Evolutionary conservation across 2,113 vertebrate species (phyloP).

Genomic region (Limnothrissa miodon): DNA sequence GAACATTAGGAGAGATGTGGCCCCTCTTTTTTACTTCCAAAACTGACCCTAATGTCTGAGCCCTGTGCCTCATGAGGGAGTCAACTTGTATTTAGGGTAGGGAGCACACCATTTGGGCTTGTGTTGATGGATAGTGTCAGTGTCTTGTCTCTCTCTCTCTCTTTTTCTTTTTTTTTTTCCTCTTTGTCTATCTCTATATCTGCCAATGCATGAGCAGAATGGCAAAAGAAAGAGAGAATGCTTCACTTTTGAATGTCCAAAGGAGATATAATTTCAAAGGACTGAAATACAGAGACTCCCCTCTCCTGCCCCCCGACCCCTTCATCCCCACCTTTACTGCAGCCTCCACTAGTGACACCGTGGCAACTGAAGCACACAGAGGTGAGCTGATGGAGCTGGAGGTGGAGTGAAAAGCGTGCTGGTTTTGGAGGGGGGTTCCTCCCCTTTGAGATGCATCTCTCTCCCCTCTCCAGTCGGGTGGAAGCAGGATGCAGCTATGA

Average conservation of each 20-base stretch:
- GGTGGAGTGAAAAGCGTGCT: background rate
- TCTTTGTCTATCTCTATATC: background rate
- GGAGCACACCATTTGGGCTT: background rate
- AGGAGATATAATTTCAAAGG: background rate
- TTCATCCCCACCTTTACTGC: background rate
- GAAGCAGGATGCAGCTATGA: background rate
- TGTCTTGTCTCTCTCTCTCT: background rate
- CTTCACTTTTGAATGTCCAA: background rate
- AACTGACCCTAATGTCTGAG: background rate
- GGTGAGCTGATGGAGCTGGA: background rate
- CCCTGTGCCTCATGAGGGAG: background rate
- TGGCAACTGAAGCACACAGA: background rate
- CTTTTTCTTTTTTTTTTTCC: background rate
- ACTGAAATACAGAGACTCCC: background rate
- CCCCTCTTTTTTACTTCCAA: background rate
- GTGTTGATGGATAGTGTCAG: background rate
- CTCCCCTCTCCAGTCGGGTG: background rate
- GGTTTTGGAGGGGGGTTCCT: background rate
- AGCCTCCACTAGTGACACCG: background rate
- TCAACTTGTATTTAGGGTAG: background rate
- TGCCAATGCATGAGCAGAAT: background rate
- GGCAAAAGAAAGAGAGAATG: background rate
- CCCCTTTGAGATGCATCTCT: background rate
- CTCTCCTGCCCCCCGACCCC: too few relatives aligned
- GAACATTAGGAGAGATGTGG: constrained; percentile 4